Base-by-base conservation (phyloP, 2,113 vertebrate genomes). In the Erythrolamprus reginae region DNA sequence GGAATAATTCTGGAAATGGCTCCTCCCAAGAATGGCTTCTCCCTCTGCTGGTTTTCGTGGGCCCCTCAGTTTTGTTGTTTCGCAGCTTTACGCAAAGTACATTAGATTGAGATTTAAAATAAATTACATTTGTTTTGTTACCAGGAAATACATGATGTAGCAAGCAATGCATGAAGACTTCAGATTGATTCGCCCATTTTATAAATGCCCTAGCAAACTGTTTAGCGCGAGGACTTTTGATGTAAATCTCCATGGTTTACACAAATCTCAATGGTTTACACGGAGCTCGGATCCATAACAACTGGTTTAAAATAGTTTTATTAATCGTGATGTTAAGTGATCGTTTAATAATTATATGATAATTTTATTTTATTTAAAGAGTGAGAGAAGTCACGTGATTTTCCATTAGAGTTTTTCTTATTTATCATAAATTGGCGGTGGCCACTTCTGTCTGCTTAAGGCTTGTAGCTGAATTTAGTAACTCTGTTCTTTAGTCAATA, bases 141-240 rank as follows among this genome's bases (percentile, higher is more conserved):
- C 95, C 90, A 93, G 88, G 93, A 97, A 95, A 96, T 95, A 96
- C 95, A 94, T 96, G 95, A 95, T 96, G 95, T 96, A 90, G 92
- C 94, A 96, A 95, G 96, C 96, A 97, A 95, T 96, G 96, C 55
- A 94, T 94, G 97, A 97, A 96, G 96, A 96, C 97, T 97, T 97
- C 94, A 97, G 95, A 97, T 97, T 96, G 97, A 97, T 97, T 96
- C 97, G 95, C 94, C 91, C 93, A 93, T 97, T 97, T 97, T 96
- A 97, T 97, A 97, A 97, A 96, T 96, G 96, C 96, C 96, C 89
- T 90, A 95, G 95, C 95, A 96, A 95, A 96, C 96, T 96, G 96
- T 97, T 96, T 96, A 95, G 93, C 95, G 89, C 91, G 91, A 95
- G 90, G 93, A 94, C 94, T 93, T 97, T 96, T 97, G 96, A 97